Conservation (phyloP, 1,140 invertebrate genomes). For the Augochlora pura region DNA sequence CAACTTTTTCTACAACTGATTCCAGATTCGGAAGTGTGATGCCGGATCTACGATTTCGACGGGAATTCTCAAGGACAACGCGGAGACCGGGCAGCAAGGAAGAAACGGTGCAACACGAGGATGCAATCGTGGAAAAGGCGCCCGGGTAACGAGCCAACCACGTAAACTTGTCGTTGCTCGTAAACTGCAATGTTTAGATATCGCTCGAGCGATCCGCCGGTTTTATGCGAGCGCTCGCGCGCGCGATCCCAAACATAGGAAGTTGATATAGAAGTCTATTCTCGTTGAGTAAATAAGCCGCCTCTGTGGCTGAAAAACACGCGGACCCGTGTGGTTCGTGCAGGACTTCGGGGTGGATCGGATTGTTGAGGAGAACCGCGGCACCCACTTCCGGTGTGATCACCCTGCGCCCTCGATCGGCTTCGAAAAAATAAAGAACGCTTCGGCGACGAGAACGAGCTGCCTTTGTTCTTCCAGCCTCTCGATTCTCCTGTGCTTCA, state of each 20-base stretch:
- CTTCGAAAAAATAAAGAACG: not conserved
- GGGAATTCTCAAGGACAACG: not conserved
- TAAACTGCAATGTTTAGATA: constrained; percentile 63
- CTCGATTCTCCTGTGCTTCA: too few species aligned
- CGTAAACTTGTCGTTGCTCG: constrained; percentile 65
- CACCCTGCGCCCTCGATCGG: not conserved
- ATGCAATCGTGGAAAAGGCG: constrained; percentile 2
- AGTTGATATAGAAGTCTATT: constrained; percentile 79
- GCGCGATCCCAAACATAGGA: constrained; percentile 74
- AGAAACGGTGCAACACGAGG: not conserved
- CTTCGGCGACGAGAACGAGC: not conserved
- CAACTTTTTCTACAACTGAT: too few species aligned
- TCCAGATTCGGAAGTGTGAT: too few species aligned
- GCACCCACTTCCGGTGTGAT: not conserved
- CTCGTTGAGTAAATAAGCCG: constrained; percentile 74
- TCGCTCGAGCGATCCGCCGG: constrained; percentile 57
- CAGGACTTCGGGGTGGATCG: constrained; percentile 22
- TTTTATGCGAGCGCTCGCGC: constrained; percentile 49
- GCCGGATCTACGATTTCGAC: too few species aligned
- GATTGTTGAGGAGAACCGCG: not conserved
- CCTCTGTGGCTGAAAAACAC: constrained; percentile 46
- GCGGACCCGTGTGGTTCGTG: constrained; percentile 16
- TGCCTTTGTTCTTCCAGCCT: too few species aligned
- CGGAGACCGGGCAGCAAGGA: not conserved
- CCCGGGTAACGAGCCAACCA: constrained; percentile 54